These are phyloP conservation scores for Orthonevra nobilis DNA, from an alignment of 2,888 invertebrate species.

Conservation along the genomic window DNA sequence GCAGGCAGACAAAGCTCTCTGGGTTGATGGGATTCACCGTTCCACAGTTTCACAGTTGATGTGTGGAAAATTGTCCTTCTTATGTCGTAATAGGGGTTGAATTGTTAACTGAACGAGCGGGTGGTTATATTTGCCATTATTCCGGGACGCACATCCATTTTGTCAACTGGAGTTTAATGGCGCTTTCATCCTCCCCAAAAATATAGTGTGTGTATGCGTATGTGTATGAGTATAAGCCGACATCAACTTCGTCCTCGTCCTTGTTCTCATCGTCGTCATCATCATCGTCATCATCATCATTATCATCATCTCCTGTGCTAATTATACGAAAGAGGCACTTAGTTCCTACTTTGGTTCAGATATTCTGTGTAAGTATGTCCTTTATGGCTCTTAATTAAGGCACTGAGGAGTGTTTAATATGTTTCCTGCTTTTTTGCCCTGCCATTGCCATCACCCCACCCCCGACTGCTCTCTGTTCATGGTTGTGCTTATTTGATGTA, in stretches of 20 bases:
- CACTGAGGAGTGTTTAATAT: slow-evolving; percentile 70
- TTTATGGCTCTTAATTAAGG: slow-evolving; percentile 71
- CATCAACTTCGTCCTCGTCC: not conserved
- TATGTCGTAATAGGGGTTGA: slow-evolving; percentile 69
- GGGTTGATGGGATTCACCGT: not conserved
- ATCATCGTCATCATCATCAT: slow-evolving; percentile 56
- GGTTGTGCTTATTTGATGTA: slow-evolving; percentile 30
- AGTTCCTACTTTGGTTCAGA: slow-evolving; percentile 71
- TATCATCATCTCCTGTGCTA: slow-evolving; percentile 69
- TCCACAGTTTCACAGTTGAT: slow-evolving; percentile 52
- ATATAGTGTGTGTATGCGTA: slow-evolving; percentile 7
- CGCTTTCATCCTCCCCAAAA: slow-evolving; percentile 61
- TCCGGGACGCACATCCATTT: slow-evolving; percentile 63
- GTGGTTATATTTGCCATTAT: slow-evolving; percentile 59
- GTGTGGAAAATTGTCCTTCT: slow-evolving; percentile 70
- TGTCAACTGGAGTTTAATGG: slow-evolving; percentile 69
- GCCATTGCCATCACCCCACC: not conserved
- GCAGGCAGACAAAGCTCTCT: slow-evolving; percentile 19
- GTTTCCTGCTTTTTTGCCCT: slow-evolving; percentile 45
- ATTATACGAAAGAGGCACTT: slow-evolving; percentile 70
- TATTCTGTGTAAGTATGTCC: slow-evolving; percentile 70
- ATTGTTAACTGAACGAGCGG: slow-evolving; percentile 62
- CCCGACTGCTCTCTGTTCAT: no score
- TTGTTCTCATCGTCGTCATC: slow-evolving; percentile 23
- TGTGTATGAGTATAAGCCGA: not conserved